phyloP scores from a whole-genome alignment of 2,888 invertebrate genomes.

The Synanthedon tipuliformis region DNA sequence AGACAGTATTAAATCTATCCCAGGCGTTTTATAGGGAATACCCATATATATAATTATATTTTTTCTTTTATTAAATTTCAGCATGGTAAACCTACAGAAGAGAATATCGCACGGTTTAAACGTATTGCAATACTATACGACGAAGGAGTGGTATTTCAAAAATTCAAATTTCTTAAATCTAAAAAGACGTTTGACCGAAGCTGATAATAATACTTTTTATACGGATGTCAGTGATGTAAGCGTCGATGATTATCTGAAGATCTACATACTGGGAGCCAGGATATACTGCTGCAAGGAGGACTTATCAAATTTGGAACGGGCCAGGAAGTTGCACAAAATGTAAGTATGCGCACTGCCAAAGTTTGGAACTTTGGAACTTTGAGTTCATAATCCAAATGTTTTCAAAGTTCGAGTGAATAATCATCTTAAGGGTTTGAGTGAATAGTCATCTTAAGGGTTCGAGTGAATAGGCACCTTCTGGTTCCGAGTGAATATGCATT shows the following conservation, averaged over 20 bases:
- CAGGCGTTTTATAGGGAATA: background rate
- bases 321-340: conserved; percentile 74
- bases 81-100: conserved; percentile 75
- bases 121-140: conserved; percentile 85
- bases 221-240: conserved; percentile 56
- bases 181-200: conserved; percentile 54
- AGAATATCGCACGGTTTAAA: conserved; percentile 73
- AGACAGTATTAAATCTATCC: no score
- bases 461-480: no score
- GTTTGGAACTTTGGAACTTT: no score
- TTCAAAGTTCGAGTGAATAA: no score
- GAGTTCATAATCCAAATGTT: no score
- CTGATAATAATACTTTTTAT: conserved; percentile 75
- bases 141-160: conserved; percentile 82
- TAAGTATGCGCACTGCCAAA: conserved; percentile 35
- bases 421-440: no score
- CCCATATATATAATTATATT: background rate
- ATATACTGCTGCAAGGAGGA: conserved; percentile 87
- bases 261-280: conserved; percentile 84
- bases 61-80: conserved; percentile 36
- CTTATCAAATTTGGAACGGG: conserved; percentile 78
- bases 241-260: conserved; percentile 40
- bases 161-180: conserved; percentile 72
- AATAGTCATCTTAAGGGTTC: no score
- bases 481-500: no score